A percentile compares a stretch with the other conserved stretches of the same genome.
phyloP scores from a whole-genome alignment of 2,888 invertebrate species.

The Drosophila lacicola region DNA sequence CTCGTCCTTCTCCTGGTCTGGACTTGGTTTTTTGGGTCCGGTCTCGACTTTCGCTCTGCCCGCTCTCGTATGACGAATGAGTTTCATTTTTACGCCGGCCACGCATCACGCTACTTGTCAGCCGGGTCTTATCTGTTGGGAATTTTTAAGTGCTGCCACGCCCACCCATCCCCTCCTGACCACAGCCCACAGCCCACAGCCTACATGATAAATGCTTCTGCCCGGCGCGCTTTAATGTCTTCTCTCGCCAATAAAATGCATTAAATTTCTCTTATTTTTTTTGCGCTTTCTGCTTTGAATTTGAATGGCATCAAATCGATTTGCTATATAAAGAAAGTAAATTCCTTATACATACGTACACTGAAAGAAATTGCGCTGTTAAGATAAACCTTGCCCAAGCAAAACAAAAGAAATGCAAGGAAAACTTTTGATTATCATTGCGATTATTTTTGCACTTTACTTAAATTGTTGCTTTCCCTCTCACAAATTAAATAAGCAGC shows the following conservation, averaged over 20 bases:
- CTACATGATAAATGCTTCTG: conserved; percentile 14
- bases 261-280: conserved; percentile 9
- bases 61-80: conserved; percentile 64
- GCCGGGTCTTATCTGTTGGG: conserved; percentile 69
- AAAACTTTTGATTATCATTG: too few species aligned
- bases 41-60: conserved; percentile 16
- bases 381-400: too few species aligned
- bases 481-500: too few species aligned
- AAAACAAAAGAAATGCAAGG: too few species aligned
- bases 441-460: too few species aligned
- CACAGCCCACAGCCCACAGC: neutral
- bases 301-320: conserved; percentile 3
- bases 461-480: too few species aligned
- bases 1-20: neutral
- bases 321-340: neutral
- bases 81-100: conserved; percentile 69
- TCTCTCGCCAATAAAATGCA: neutral
- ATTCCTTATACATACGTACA: too few species aligned
- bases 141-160: conserved; percentile 64
- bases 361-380: too few species aligned
- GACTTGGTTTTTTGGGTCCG: neutral
- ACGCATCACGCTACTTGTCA: conserved; percentile 68
- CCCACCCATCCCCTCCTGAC: neutral
- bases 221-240: conserved; percentile 7
- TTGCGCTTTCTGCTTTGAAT: neutral